A percentile compares a stretch with the other conserved stretches of the same genome.
Conservation (phyloP, 1,140 invertebrate species). For the Tenebrio molitor region DNA sequence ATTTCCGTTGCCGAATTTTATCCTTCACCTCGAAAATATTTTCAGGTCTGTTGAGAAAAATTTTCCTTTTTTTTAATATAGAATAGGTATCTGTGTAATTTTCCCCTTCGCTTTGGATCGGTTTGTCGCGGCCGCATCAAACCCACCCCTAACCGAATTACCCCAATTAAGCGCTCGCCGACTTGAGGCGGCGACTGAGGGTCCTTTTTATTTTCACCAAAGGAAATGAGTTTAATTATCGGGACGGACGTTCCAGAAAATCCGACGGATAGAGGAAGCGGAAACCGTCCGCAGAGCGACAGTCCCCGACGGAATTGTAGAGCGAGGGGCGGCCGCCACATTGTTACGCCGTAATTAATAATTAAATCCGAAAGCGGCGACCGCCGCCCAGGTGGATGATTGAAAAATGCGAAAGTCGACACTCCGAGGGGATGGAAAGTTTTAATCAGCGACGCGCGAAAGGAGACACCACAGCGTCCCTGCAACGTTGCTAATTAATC, state of each 20-base stretch:
- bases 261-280: slow-evolving; percentile 16
- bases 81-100: too few relatives aligned
- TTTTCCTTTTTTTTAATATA: too few relatives aligned
- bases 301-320: slow-evolving; percentile 2
- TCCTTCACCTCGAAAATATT: too few relatives aligned
- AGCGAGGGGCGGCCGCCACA: background rate
- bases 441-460: background rate
- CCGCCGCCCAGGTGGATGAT: background rate
- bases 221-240: slow-evolving; percentile 33
- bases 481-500: background rate
- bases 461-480: background rate
- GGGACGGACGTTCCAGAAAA: slow-evolving; percentile 25
- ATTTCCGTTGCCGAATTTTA: too few relatives aligned
- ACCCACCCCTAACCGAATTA: too few relatives aligned
- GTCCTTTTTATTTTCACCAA: slow-evolving; percentile 13
- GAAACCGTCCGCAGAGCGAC: slow-evolving; percentile 3
- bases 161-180: background rate
- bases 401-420: background rate
- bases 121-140: too few relatives aligned
- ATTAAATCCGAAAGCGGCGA: slow-evolving; percentile 9
- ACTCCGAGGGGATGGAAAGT: background rate
- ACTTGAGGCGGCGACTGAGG: background rate
- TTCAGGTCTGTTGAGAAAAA: too few relatives aligned
- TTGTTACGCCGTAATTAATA: slow-evolving; percentile 25
- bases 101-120: too few relatives aligned